phyloP scores from a whole-genome alignment of 2,888 invertebrate genomes.

The Pachycephus smyrnensis region DNA sequence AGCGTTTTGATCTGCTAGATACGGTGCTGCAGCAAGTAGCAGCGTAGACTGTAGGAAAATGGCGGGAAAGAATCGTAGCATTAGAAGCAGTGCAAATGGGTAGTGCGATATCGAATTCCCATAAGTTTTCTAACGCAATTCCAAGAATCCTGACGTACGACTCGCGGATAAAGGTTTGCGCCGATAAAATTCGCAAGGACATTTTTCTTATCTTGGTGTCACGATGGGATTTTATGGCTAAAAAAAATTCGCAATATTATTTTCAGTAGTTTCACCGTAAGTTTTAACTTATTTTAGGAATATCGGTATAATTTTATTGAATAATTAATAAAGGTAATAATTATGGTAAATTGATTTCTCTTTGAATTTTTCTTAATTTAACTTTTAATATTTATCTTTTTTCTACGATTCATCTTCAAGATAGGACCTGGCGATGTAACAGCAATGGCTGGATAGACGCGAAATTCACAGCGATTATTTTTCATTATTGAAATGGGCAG shows the following conservation, averaged over 20 bases:
- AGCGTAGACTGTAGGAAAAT: neutral
- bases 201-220: neutral
- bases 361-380: neutral
- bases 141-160: neutral
- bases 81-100: neutral
- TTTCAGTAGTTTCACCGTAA: neutral
- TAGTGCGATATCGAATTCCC: neutral
- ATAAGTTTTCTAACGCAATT: neutral
- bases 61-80: neutral
- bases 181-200: neutral
- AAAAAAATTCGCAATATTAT: neutral
- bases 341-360: neutral
- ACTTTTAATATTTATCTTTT: neutral
- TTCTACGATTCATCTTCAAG: neutral
- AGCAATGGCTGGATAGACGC: neutral
- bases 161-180: neutral
- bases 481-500: constrained; percentile 40
- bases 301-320: neutral
- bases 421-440: neutral
- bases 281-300: neutral
- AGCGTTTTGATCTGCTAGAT: neutral
- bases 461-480: constrained; percentile 31
- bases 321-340: neutral
- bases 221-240: neutral
- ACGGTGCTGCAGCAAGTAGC: neutral